A percentile compares a stretch with the other conserved stretches of the same genome.
These are phyloP conservation scores for Eremobia ochroleuca DNA, from an alignment of 2,888 invertebrate genomes.

Conservation along the genomic window DNA sequence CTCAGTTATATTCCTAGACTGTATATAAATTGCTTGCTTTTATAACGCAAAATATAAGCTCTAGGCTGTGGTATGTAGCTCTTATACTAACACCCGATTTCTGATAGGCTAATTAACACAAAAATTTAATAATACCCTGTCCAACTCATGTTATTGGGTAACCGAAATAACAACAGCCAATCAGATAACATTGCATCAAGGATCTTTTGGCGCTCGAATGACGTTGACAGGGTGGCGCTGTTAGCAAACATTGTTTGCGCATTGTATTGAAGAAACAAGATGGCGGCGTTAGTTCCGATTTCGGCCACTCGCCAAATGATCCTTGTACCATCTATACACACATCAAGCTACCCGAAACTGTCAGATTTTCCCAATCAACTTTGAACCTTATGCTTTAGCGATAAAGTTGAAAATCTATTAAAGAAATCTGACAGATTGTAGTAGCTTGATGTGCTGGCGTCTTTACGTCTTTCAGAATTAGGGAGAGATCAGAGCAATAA, in stretches of 20 bases:
- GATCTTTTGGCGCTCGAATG: neutral
- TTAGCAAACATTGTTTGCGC: neutral
- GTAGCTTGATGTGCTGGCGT: too few species aligned
- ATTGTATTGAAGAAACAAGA: neutral
- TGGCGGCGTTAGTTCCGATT: neutral
- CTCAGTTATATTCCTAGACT: conserved; percentile 45
- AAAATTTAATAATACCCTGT: neutral
- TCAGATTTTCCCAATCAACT: too few species aligned
- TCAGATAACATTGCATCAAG: too few species aligned
- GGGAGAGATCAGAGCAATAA: conserved; percentile 14
- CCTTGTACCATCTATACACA: too few species aligned
- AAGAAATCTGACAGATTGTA: too few species aligned
- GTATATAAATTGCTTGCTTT: conserved; percentile 59
- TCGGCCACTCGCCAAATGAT: neutral
- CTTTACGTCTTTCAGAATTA: conserved; percentile 8
- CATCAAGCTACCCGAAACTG: too few species aligned
- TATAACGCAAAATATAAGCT: conserved; percentile 61
- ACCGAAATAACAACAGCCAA: neutral
- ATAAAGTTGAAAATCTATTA: too few species aligned
- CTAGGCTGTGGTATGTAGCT: conserved; percentile 61
- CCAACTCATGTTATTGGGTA: neutral
- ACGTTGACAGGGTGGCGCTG: too few species aligned
- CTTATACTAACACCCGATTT: neutral
- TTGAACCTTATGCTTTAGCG: too few species aligned
- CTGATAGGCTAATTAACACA: conserved; percentile 6